Conservation (phyloP, 2,888 invertebrate species). For the Scotopteryx bipunctaria region DNA sequence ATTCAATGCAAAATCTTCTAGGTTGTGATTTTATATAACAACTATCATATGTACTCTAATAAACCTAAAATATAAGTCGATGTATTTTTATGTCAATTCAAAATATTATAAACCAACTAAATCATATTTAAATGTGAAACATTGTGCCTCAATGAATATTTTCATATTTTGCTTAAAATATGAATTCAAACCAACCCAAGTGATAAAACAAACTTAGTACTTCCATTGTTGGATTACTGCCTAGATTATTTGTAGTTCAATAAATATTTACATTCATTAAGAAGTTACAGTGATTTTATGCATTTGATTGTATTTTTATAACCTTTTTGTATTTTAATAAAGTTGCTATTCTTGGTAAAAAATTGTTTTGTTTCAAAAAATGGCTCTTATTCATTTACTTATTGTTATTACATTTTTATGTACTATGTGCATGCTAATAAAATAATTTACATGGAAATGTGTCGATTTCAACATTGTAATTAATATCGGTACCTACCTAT, state of each 20-base stretch:
- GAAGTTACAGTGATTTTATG: constrained; percentile 78
- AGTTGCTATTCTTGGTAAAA: constrained; percentile 79
- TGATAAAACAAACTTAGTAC: constrained; percentile 50
- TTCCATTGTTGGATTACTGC: constrained; percentile 55
- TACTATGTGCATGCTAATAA: constrained; percentile 42
- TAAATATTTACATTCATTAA: constrained; percentile 55
- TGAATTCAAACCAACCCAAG: constrained; percentile 23
- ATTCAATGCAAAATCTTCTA: constrained; percentile 49
- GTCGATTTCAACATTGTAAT: constrained; percentile 37
- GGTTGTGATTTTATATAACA: constrained; percentile 59
- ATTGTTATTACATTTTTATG: too few species aligned
- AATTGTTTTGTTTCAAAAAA: constrained; percentile 53
- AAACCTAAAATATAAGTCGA: neutral
- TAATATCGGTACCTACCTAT: constrained; percentile 43
- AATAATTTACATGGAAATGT: constrained; percentile 17
- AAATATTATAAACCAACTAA: neutral
- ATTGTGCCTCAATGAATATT: too few species aligned
- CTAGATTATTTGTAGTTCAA: constrained; percentile 61
- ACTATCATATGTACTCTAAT: neutral
- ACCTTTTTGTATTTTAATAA: constrained; percentile 83
- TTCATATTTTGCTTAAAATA: neutral
- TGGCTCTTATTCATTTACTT: constrained; percentile 10
- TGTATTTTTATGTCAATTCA: constrained; percentile 2
- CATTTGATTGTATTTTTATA: constrained; percentile 84
- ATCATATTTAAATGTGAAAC: neutral